These are phyloP conservation scores for Acrobasis consociella DNA, from an alignment of 2,888 invertebrate species.

Conservation along the genomic window DNA sequence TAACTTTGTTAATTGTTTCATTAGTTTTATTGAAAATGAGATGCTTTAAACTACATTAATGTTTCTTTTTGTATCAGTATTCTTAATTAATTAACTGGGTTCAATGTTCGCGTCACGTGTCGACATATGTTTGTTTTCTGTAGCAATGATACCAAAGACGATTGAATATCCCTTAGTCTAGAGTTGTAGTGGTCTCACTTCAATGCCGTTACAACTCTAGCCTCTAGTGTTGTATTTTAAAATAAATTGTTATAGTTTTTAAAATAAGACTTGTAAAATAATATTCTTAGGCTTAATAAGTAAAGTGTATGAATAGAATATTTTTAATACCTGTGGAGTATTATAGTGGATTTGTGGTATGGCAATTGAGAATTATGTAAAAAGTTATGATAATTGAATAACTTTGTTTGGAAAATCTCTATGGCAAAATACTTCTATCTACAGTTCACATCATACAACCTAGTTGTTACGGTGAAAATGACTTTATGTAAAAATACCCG, in stretches of 20 bases:
- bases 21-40: constrained; percentile 63
- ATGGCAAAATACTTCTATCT: constrained; percentile 21
- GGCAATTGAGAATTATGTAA: constrained; percentile 16
- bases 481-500: constrained; percentile 65
- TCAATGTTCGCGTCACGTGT: constrained; percentile 55
- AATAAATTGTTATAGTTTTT: constrained; percentile 68
- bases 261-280: constrained; percentile 77
- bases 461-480: constrained; percentile 69
- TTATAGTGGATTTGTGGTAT: constrained; percentile 46
- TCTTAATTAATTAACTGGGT: constrained; percentile 51
- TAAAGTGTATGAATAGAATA: constrained; percentile 60
- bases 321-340: constrained; percentile 78
- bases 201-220: constrained; percentile 51
- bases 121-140: constrained; percentile 60
- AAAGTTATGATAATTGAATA: constrained; percentile 6
- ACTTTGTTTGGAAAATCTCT: neutral
- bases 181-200: constrained; percentile 51
- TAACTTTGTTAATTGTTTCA: constrained; percentile 69
- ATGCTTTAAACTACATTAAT: constrained; percentile 76
- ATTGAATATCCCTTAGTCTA: constrained; percentile 77
- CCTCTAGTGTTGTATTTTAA: constrained; percentile 67
- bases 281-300: constrained; percentile 57
- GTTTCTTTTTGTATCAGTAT: constrained; percentile 73
- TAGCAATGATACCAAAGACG: constrained; percentile 81
- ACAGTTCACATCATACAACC: constrained; percentile 44